Base-by-base conservation (phyloP, 2,113 vertebrate genomes). In the Antennarius striatus region DNA sequence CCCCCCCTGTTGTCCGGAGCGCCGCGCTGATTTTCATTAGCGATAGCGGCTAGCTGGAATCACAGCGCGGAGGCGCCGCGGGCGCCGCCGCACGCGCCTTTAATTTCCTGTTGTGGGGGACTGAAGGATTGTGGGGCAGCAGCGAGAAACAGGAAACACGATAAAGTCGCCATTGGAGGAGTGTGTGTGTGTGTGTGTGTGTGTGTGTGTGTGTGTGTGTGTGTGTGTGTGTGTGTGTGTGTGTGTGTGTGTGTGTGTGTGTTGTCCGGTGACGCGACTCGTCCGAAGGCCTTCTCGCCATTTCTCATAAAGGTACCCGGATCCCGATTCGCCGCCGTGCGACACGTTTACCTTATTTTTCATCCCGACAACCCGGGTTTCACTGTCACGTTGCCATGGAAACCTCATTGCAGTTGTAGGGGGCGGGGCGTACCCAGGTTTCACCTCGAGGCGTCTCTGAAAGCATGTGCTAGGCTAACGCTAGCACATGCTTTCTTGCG, bases 101-200 rank as follows among this genome's bases (percentile, higher is more conserved):
- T 90, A 81, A 90, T 90, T 88, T 90, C 88, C 88, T 90, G 88
- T 90, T 87, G 82, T 81, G 74, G 56, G 69, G 62, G 56, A 84
- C 69, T 84, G 83, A 88, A 88, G 86, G 84, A 90, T 83, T 79
- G 80, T 66, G 69, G 80, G 80, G 50, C 75, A 61, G 73, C 46
- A 43, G 46, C 14, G 58, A 68, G 74, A 79, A 85, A 85, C 88
- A 85, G 86, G 88, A 89, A 86, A 79, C 60, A 30, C 17, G 84
- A 88, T 86, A 86, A 87, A 88, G 73, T 53, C 39, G 3, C 53
- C 60, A 42, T 61, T 39, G 11, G 61, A 60, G 46, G 51, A 22
- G 40, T 13, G 77, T 45, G 50, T 28, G 65, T n/a, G 28, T n/a
- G 59, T 28, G 71, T 15, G 63, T 40, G 63, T 14, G 64, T 62